Percentiles rank a stretch among this genome's conserved stretches.
Conservation (phyloP, 1,140 invertebrate species). For the Catajapyx aquilonaris region DNA sequence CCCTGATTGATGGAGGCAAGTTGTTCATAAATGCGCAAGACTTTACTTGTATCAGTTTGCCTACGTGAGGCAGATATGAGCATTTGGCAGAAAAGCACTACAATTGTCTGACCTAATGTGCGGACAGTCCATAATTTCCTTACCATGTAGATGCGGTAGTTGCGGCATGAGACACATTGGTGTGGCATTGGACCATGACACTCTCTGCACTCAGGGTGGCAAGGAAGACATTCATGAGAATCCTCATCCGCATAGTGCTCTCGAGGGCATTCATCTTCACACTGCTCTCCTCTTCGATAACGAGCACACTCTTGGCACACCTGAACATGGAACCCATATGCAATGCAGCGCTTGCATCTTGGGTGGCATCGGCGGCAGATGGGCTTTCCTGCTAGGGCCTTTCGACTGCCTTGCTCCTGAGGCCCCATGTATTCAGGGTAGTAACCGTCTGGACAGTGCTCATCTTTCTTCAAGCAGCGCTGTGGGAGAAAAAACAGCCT, state of each 20-base stretch:
- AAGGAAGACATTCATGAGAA: slow-evolving; percentile 50
- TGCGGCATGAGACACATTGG: slow-evolving; percentile 64
- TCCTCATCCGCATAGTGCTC: slow-evolving; percentile 61
- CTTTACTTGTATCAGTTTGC: too few species aligned
- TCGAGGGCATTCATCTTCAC: slow-evolving; percentile 68
- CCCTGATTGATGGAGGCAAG: neutral
- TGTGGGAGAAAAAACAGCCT: too few species aligned
- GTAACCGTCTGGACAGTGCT: slow-evolving; percentile 61
- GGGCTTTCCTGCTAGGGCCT: slow-evolving; percentile 48
- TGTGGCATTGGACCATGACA: slow-evolving; percentile 55
- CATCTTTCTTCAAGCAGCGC: slow-evolving; percentile 53
- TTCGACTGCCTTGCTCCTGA: slow-evolving; percentile 42
- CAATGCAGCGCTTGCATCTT: slow-evolving; percentile 68
- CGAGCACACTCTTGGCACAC: slow-evolving; percentile 66
- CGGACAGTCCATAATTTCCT: slow-evolving; percentile 12
- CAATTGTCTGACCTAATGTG: too few species aligned
- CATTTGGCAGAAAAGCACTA: too few species aligned
- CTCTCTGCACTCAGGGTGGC: slow-evolving; percentile 56
- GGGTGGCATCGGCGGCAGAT: slow-evolving; percentile 78
- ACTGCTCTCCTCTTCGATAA: slow-evolving; percentile 70
- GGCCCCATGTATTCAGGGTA: slow-evolving; percentile 65
- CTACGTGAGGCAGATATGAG: too few species aligned
- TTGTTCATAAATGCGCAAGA: too few species aligned
- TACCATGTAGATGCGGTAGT: slow-evolving; percentile 55
- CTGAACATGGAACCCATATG: slow-evolving; percentile 64